Evolutionary conservation across 2,797 vertebrate species (phyloP).

Genomic region (Lithobates pipiens): DNA sequence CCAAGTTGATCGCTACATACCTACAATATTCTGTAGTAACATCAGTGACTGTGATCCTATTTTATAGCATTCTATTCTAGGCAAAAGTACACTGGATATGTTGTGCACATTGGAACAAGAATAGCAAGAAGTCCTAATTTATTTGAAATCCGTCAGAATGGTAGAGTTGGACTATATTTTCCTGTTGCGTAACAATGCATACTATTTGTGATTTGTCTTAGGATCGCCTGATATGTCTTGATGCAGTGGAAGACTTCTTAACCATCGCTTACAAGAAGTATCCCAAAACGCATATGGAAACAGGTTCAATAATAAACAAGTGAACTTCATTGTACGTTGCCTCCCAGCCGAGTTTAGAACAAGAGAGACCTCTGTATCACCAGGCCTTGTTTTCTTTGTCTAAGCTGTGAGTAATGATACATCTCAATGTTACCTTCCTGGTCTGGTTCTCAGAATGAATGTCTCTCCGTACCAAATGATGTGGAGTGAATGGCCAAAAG

Average conservation of each 20-base stretch:
- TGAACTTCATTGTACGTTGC: constrained; percentile 6
- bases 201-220: constrained; percentile 3
- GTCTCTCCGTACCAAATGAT: neutral
- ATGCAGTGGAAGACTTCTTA: constrained; percentile 89
- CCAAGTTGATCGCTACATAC: too few species aligned
- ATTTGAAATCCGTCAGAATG: too few species aligned
- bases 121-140: too few species aligned
- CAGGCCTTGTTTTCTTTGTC: neutral
- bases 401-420: constrained; percentile 5
- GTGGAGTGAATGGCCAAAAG: neutral
- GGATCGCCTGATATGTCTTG: constrained; percentile 89
- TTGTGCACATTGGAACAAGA: too few species aligned
- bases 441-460: constrained; percentile 4
- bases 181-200: neutral
- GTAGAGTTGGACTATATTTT: neutral
- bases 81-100: too few species aligned
- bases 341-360: neutral
- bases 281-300: constrained; percentile 72
- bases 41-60: too few species aligned
- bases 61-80: too few species aligned
- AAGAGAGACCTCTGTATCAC: neutral
- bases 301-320: constrained; percentile 6
- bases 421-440: neutral
- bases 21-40: too few species aligned
- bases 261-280: constrained; percentile 80